Percentiles rank a stretch among this genome's conserved stretches.
phyloP scores from a whole-genome alignment of 2,888 invertebrate genomes.

The Dolichomitus sp. region DNA sequence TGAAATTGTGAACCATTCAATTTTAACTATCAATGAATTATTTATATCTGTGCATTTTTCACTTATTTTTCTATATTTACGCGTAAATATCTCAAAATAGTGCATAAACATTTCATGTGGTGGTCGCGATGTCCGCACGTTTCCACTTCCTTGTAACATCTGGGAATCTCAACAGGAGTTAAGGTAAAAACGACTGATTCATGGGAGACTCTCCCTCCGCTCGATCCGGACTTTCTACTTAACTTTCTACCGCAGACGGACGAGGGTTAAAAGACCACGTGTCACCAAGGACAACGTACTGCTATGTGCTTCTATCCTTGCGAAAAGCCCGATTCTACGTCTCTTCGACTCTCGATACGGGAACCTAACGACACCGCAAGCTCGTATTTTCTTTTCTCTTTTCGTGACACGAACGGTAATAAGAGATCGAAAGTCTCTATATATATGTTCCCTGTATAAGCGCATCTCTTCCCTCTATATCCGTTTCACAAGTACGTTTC shows the following conservation, averaged over 20 bases:
- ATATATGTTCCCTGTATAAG: not conserved
- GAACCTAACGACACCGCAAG: not conserved
- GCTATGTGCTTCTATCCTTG: not conserved
- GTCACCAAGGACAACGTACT: conserved; percentile 44
- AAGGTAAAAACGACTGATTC: conserved; percentile 25
- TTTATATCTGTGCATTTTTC: not conserved
- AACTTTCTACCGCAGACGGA: conserved; percentile 40
- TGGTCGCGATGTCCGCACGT: not conserved
- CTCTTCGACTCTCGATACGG: not conserved
- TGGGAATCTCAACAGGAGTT: not conserved
- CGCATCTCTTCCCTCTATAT: not conserved
- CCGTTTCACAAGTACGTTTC: conserved; percentile 10
- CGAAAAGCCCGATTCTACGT: conserved; percentile 42
- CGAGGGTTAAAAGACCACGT: conserved; percentile 46
- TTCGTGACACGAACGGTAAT: conserved; percentile 27
- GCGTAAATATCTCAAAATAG: not conserved
- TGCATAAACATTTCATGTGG: not conserved
- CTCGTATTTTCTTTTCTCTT: conserved; percentile 13
- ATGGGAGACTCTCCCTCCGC: conserved; percentile 13
- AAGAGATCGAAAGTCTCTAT: not conserved
- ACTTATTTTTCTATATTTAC: not conserved
- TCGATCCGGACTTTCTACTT: conserved; percentile 5
- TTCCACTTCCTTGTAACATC: not conserved
- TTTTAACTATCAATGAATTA: no score
- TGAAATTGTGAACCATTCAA: no score